These are phyloP conservation scores for Mugil cephalus DNA, from an alignment of 2,113 vertebrate species.

Conservation along the genomic window DNA sequence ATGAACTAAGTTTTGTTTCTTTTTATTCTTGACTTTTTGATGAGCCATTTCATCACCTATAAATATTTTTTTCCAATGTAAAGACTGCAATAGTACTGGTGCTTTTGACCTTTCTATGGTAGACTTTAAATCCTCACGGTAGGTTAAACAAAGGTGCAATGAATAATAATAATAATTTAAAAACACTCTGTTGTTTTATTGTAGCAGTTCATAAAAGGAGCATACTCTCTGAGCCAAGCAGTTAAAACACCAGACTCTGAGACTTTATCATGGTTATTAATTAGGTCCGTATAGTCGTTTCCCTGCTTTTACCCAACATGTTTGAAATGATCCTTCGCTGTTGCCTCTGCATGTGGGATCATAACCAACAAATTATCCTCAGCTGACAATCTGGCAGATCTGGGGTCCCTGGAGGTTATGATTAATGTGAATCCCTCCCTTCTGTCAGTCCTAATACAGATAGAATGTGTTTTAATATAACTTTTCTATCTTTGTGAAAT, in stretches of 20 bases:
- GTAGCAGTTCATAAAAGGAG: not conserved
- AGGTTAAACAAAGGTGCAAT: conserved; percentile 17
- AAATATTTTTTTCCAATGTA: too few species aligned
- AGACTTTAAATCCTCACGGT: not conserved
- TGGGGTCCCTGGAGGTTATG: not conserved
- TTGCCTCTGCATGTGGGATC: conserved; percentile 10
- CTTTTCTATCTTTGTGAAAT: not conserved
- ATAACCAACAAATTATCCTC: conserved; percentile 15
- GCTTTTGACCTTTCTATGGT: not conserved
- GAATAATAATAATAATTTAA: conserved; percentile 32
- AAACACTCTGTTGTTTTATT: too few species aligned
- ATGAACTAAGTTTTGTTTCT: too few species aligned
- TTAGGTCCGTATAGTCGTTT: not conserved
- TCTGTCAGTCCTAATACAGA: not conserved
- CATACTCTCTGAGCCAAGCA: not conserved
- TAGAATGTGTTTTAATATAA: not conserved
- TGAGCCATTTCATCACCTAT: too few species aligned
- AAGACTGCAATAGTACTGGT: not conserved
- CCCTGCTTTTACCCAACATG: not conserved
- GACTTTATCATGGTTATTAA: conserved; percentile 26
- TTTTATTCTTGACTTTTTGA: too few species aligned
- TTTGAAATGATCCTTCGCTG: not conserved
- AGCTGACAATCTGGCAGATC: conserved; percentile 7
- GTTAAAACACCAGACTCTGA: conserved; percentile 5
- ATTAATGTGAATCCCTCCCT: not conserved